Evolutionary conservation across 2,888 invertebrate genomes (phyloP), one percentile per base, ranked within the genome.

Genomic region (Sinotaia quadrata): DNA sequence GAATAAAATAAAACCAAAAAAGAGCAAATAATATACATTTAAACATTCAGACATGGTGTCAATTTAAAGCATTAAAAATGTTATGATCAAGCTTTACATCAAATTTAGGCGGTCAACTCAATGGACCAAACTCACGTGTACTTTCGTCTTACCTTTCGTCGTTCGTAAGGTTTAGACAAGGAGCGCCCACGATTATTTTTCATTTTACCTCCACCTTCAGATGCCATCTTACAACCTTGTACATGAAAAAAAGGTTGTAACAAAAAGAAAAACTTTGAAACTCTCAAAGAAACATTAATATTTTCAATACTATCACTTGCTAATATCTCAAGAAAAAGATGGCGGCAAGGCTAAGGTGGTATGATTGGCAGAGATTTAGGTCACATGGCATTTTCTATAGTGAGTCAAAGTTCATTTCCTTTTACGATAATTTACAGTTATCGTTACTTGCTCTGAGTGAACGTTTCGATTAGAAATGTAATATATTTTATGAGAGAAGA

Each of bases 191-290:
- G 74, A 66, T 76, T 80, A 29, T 60, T 57, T 71, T 71, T 78
- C 52, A 80, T 75, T 69, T 78, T 78, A 52, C 80, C 80, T 61
- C 75, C 74, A 49, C 76, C 77, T 69, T 77, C 78, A 58, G 71
- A 73, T 44, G 79, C 73, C 79, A 79, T 75, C 44, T 54, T 56
- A 65, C 56, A 56, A 65, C 52, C 52, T 52, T 57, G 33, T 36
- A n/a, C 41, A 29, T 21, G n/a, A 36, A 31, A 54, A 36, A 65
- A 54, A 44, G 65, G 65, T 37, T 56, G 65, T 56, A 54, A 44
- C 65, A 54, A 44, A n/a, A 52, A 56, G 41, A 36, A 36, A 31
- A 12, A n/a, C 18, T 52, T 37, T 54, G 33, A 56, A 56, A 44
- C 44, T 44, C 34, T 36, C 37, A 24, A 18, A 59, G 21, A 63